Evolutionary conservation across 2,888 invertebrate species (phyloP), one percentile per base, ranked within the genome.

Genomic region (Agonum fuliginosum): DNA sequence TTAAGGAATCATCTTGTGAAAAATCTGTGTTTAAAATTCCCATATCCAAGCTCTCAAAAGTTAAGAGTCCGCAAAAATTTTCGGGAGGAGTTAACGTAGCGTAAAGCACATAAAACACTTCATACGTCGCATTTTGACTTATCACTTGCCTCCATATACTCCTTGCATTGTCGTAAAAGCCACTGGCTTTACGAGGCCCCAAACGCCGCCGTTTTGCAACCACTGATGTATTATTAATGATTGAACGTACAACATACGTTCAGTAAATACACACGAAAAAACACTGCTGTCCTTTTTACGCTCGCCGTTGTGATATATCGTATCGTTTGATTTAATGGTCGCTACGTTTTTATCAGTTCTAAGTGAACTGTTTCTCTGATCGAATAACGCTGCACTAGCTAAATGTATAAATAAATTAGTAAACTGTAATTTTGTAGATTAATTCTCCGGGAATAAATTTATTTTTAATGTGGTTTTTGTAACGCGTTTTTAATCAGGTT

Each of bases 201-300:
- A 12, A 46, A 46, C 12, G 6, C 17, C 22, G 17, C 27, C 24
- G 22, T 27, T 62, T 62, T 17, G 58, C 27, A 62, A 62, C 14
- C 58, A 62, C 58, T 62, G 58, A 62, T 30, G 58, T 62, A 62
- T 62, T 62, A 62, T 62, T 62, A 62, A 62, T 62, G 58, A 27
- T 14, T 62, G 58, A 14, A 62, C 58, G 17, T 17, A 30, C 5
- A 62, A 54, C 54, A 62, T 62, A 30, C 58, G 58, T 30, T 27
- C 12, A 12, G 58, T 62, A 62, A 62, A 62, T 62, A 62, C 30
- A 62, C 27, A 62, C 14, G 27, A 17, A 30, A 62, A 54, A 62
- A 62, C 58, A 62, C 27, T 30, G 30, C 6, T 8, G 58, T 6
- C 30, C 30, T 30, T 62, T 27, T 62, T 37, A 14, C 43, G 24